These are phyloP conservation scores for Drosophila leonis DNA, from an alignment of 2,888 invertebrate genomes.

Conservation along the genomic window DNA sequence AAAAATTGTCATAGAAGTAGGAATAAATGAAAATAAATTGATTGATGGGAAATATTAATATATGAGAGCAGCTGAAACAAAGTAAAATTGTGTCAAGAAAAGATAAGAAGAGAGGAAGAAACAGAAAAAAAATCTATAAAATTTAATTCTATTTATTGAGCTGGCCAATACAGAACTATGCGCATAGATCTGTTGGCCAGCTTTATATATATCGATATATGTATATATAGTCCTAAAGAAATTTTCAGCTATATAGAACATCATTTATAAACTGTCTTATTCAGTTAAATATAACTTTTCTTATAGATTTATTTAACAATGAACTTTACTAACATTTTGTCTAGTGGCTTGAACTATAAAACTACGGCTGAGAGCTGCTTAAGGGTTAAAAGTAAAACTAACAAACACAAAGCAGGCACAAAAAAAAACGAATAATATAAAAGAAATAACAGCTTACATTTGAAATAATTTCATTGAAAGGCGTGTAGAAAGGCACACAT, in stretches of 20 bases:
- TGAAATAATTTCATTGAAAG: slow-evolving; percentile 57
- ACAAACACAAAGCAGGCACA: slow-evolving; percentile 12
- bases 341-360: not conserved
- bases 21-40: not conserved
- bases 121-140: not conserved
- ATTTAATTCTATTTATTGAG: not conserved
- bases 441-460: slow-evolving; percentile 42
- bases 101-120: not conserved
- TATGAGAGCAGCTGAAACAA: slow-evolving; percentile 1
- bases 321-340: slow-evolving; percentile 28
- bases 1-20: not conserved
- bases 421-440: slow-evolving; percentile 2
- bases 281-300: not conserved
- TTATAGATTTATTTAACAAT: not conserved
- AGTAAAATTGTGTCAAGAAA: not conserved
- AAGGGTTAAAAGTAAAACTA: slow-evolving; percentile 32
- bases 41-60: slow-evolving; percentile 1
- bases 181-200: not conserved
- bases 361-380: slow-evolving; percentile 15
- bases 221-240: too few relatives aligned
- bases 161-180: not conserved
- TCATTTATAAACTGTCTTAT: too few relatives aligned
- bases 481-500: slow-evolving; percentile 28
- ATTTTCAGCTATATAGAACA: too few relatives aligned
- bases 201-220: too few relatives aligned